These are phyloP conservation scores for Moxostoma hubbsi DNA, from an alignment of 2,797 vertebrate genomes.

Conservation along the genomic window DNA sequence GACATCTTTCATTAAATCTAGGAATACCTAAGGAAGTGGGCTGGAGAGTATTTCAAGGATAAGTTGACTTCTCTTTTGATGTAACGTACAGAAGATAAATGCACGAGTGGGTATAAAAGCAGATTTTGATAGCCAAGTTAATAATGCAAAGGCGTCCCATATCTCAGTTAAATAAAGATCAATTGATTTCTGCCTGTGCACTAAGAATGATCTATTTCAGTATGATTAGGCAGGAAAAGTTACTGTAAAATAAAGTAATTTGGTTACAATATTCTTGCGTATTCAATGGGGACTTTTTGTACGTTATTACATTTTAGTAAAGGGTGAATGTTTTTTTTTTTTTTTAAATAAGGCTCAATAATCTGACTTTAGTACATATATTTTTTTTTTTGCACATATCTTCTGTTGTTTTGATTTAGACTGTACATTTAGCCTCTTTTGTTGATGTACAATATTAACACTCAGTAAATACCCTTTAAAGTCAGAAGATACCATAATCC, in stretches of 20 bases:
- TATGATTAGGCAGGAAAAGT: constrained; percentile 27
- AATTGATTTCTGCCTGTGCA: constrained; percentile 36
- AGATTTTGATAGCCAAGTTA: constrained; percentile 21
- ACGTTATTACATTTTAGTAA: neutral
- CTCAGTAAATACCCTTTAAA: neutral
- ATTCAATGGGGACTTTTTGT: neutral
- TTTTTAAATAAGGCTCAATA: neutral
- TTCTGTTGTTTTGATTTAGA: neutral
- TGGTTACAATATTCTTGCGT: neutral
- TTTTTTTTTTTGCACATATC: neutral
- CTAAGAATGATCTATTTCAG: constrained; percentile 27
- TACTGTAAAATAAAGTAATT: constrained; percentile 20
- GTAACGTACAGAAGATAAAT: constrained; percentile 42
- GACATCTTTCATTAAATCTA: constrained; percentile 34
- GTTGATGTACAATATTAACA: neutral
- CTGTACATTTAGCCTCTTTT: neutral
- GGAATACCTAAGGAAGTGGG: constrained; percentile 38
- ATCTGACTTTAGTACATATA: neutral
- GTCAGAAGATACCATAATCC: neutral
- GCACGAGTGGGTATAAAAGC: constrained; percentile 16
- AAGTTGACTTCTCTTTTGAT: constrained; percentile 30
- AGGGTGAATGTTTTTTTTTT: neutral
- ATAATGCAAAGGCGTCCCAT: constrained; percentile 23
- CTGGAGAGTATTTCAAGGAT: constrained; percentile 42
- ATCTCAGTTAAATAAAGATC: constrained; percentile 38